These are phyloP conservation scores for Ectropis crepuscularia DNA, from an alignment of 2,888 invertebrate species.

Conservation along the genomic window DNA sequence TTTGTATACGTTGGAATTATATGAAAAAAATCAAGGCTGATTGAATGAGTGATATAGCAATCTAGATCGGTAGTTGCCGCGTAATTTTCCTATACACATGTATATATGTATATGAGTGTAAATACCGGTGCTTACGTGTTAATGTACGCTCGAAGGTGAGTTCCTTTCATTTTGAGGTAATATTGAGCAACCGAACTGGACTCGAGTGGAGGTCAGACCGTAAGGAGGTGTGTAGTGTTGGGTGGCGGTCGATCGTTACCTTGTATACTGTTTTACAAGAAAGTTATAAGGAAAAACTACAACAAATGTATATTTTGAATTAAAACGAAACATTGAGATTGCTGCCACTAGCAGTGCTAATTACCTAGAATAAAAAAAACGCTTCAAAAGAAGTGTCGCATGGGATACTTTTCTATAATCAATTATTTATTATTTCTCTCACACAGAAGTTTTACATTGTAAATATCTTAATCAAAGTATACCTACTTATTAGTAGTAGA, in stretches of 20 bases:
- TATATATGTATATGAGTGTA: constrained; percentile 19
- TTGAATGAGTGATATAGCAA: constrained; percentile 12
- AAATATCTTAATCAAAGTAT: too few species aligned
- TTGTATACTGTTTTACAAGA: not conserved
- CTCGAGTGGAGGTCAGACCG: constrained; percentile 21
- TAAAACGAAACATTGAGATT: too few species aligned
- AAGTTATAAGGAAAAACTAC: too few species aligned
- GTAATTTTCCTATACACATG: constrained; percentile 2
- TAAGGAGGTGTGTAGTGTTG: not conserved
- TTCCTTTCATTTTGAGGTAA: constrained; percentile 37
- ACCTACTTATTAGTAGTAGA: too few species aligned
- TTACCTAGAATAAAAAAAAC: too few species aligned
- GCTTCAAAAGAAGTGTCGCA: too few species aligned
- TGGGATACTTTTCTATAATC: too few species aligned
- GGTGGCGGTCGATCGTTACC: constrained; percentile 3
- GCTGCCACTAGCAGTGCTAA: too few species aligned
- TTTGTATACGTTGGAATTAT: not conserved
- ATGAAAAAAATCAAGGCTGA: constrained; percentile 6
- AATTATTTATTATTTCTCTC: too few species aligned
- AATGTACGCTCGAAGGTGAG: constrained; percentile 39
- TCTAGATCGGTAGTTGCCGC: constrained; percentile 9
- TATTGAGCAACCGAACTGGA: constrained; percentile 24
- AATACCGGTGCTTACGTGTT: constrained; percentile 27
- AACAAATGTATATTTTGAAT: too few species aligned
- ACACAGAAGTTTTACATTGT: too few species aligned